Base-by-base conservation (phyloP, 1,140 invertebrate genomes). In the Drosophila dunni region DNA sequence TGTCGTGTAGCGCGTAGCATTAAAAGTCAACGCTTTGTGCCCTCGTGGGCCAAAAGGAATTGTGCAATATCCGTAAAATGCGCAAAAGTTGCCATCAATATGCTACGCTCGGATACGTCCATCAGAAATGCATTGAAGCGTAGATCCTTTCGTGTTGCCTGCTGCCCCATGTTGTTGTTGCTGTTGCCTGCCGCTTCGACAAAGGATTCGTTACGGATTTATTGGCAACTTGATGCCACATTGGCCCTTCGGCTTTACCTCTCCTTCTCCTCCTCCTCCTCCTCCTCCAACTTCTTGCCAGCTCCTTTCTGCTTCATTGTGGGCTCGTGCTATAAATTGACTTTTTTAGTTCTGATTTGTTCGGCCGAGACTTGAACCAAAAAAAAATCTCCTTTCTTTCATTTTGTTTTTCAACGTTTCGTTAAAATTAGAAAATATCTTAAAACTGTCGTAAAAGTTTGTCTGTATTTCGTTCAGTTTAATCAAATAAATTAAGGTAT, bases 61-160 rank as follows among this genome's bases (percentile, higher is more conserved):
- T 89, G 84, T 89, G 84, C 84, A 89, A 89, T 89, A 89, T 89
- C 84, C 84, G 84, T 89, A 89, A 89, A 89, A 89, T 89, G 80
- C 81, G 84, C 79, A 89, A 89, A 89, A 89, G 78, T 89, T 89
- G 84, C 84, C 85, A 89, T 89, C 84, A 89, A 89, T 89, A 89
- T 89, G 85, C 84, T 89, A 89, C 84, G 84, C 84, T 89, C 84
- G 84, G 84, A 89, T 89, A 89, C 84, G 84, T 89, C 84, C 85
- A 89, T 89, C 84, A 89, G 79, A 89, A 89, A 89, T 89, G 81
- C 84, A 89, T 69, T 84, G 80, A 89, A 90, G 84, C 84, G 84
- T 81, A 84, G 85, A 89, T 89, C 84, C 84, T 89, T 89, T 81
- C 80, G 78, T 84, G 82, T 79, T 75, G 70, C 53, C 45, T 38